These are phyloP conservation scores for Scylla paramamosain DNA, from an alignment of 1,140 invertebrate species.

Conservation along the genomic window DNA sequence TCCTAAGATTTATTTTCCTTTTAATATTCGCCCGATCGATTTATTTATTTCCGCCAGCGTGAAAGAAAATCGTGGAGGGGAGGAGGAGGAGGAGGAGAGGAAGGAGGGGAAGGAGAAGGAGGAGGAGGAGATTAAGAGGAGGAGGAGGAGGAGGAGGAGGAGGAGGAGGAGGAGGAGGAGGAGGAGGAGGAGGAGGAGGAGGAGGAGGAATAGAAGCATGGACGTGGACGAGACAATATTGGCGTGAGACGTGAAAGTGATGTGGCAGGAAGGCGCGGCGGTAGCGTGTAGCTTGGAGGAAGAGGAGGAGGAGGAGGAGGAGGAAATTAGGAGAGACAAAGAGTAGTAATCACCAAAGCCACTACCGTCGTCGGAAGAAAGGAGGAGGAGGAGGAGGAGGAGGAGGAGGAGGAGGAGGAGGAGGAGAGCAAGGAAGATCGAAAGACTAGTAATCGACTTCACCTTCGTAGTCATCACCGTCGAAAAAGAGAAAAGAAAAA, in stretches of 20 bases:
- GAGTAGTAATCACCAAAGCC: too few relatives aligned
- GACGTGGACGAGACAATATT: neutral
- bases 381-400: neutral
- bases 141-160: too few relatives aligned
- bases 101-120: neutral
- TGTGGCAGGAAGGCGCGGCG: neutral
- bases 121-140: neutral
- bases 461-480: too few relatives aligned
- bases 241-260: neutral
- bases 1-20: neutral
- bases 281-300: neutral
- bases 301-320: neutral
- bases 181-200: neutral
- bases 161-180: neutral
- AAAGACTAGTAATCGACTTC: too few relatives aligned
- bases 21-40: neutral
- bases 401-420: slow-evolving; percentile 16
- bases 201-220: neutral
- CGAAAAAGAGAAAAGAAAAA: neutral
- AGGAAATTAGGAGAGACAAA: neutral
- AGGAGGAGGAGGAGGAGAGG: neutral
- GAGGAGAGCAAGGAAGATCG: neutral
- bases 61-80: neutral
- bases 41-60: neutral
- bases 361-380: too few relatives aligned